Evolutionary conservation across 2,888 invertebrate species (phyloP).

Genomic region (Leptinotarsa rubiginosa): DNA sequence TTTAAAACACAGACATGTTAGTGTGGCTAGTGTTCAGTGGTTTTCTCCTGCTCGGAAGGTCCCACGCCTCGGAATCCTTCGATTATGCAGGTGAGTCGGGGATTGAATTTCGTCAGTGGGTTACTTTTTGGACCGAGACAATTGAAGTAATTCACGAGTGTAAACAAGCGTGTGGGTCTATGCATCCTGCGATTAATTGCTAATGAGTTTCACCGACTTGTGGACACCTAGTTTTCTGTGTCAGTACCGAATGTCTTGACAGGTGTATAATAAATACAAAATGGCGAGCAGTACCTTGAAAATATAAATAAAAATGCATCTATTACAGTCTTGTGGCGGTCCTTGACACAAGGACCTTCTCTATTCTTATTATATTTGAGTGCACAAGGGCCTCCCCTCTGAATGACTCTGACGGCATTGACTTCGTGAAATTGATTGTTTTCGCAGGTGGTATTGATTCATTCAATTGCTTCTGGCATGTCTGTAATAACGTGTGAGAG

Average conservation of each 20-base stretch:
- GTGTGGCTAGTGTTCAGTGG: constrained; percentile 50
- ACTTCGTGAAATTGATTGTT: constrained; percentile 27
- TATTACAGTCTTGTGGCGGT: background rate
- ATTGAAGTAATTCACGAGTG: background rate
- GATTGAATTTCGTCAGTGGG: constrained; percentile 37
- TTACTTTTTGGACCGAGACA: background rate
- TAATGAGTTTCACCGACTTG: background rate
- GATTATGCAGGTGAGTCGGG: constrained; percentile 52
- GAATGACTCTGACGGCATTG: constrained; percentile 6
- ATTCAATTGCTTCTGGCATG: constrained; percentile 22
- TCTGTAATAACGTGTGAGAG: constrained; percentile 29
- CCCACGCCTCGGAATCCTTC: constrained; percentile 45
- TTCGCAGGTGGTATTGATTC: constrained; percentile 29
- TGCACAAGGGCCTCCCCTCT: background rate
- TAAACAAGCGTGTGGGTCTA: constrained; percentile 9
- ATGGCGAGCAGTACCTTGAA: constrained; percentile 44
- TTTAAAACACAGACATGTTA: constrained; percentile 50
- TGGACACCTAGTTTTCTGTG: background rate
- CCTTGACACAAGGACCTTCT: background rate
- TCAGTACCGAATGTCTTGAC: constrained; percentile 24
- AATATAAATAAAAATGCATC: constrained; percentile 10
- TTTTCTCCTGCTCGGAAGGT: constrained; percentile 50
- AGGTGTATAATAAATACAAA: constrained; percentile 47
- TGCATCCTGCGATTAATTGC: constrained; percentile 3
- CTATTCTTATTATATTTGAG: background rate